Percentiles rank a stretch among this genome's conserved stretches.
Evolutionary conservation across 1,140 invertebrate genomes (phyloP).

Genomic region (Eciton burchellii): DNA sequence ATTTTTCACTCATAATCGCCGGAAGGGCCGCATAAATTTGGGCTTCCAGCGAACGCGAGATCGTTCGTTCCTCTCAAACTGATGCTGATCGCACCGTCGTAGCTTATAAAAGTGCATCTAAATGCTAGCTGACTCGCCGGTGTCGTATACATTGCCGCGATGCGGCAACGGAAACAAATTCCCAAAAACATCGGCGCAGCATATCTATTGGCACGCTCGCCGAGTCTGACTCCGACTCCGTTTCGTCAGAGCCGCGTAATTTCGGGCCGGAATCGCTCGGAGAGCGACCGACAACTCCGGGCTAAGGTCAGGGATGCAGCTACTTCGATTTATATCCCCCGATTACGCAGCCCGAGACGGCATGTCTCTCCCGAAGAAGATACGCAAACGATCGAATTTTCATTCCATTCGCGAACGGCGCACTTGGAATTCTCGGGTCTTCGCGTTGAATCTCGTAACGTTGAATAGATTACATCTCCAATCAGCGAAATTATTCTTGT

Average conservation of each 20-base stretch:
- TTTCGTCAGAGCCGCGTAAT: slow-evolving; percentile 76
- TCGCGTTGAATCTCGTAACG: too few species aligned
- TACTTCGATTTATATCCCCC: slow-evolving; percentile 37
- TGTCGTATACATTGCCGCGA: background rate
- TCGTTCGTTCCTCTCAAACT: too few species aligned
- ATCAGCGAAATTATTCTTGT: too few species aligned
- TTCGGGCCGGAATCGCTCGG: slow-evolving; percentile 67
- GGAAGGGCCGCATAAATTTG: too few species aligned
- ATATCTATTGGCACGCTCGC: slow-evolving; percentile 74
- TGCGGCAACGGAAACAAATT: slow-evolving; percentile 66
- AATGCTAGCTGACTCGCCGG: background rate
- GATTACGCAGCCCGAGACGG: background rate
- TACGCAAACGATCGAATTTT: background rate
- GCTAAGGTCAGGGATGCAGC: slow-evolving; percentile 75
- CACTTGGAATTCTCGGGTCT: background rate
- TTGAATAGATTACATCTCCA: too few species aligned
- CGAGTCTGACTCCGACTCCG: slow-evolving; percentile 71
- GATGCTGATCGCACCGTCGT: too few species aligned
- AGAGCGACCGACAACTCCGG: slow-evolving; percentile 39
- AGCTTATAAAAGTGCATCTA: background rate
- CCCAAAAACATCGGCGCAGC: slow-evolving; percentile 56
- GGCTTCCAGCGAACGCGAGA: too few species aligned
- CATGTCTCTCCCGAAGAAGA: background rate
- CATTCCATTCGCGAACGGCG: background rate
- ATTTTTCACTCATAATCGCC: too few species aligned